Percentiles rank a stretch among this genome's conserved stretches.
Conservation (phyloP, 2,113 vertebrate species). For the Gambusia affinis region DNA sequence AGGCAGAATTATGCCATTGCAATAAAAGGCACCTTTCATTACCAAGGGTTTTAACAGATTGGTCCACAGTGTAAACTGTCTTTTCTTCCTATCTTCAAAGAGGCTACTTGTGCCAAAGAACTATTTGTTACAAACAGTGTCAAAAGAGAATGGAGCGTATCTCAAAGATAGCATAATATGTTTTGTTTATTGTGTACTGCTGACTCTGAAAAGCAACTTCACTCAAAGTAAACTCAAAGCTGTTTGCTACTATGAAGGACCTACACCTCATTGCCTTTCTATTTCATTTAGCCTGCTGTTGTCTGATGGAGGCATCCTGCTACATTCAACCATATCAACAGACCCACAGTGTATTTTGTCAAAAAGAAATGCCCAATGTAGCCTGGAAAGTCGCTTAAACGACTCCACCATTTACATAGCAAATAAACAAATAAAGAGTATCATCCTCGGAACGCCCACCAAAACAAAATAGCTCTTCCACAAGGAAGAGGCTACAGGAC, state of each 20-base stretch:
- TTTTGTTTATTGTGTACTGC: background rate
- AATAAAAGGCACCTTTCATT: too few relatives aligned
- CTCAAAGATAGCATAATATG: background rate
- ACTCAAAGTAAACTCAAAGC: slow-evolving; percentile 5
- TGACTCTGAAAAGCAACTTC: background rate
- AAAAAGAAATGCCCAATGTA: slow-evolving; percentile 71
- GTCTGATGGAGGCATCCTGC: slow-evolving; percentile 55
- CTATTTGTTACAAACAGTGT: slow-evolving; percentile 5
- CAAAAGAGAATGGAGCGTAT: slow-evolving; percentile 11
- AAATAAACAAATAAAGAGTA: slow-evolving; percentile 78
- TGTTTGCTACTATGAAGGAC: slow-evolving; percentile 33
- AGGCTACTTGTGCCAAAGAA: background rate
- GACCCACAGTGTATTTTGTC: slow-evolving; percentile 48
- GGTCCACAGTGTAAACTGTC: background rate
- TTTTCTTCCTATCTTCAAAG: background rate
- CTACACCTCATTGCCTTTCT: slow-evolving; percentile 76
- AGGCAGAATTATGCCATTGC: too few relatives aligned
- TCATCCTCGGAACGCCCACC: slow-evolving; percentile 76
- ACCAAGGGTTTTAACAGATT: too few relatives aligned
- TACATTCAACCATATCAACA: slow-evolving; percentile 49
- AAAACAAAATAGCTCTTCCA: slow-evolving; percentile 85
- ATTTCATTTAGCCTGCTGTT: slow-evolving; percentile 54
- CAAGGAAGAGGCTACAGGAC: slow-evolving; percentile 83
- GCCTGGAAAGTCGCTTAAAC: slow-evolving; percentile 53
- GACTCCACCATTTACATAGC: slow-evolving; percentile 72